phyloP scores from a whole-genome alignment of 2,113 vertebrate genomes.

The Xiphophorus maculatus region DNA sequence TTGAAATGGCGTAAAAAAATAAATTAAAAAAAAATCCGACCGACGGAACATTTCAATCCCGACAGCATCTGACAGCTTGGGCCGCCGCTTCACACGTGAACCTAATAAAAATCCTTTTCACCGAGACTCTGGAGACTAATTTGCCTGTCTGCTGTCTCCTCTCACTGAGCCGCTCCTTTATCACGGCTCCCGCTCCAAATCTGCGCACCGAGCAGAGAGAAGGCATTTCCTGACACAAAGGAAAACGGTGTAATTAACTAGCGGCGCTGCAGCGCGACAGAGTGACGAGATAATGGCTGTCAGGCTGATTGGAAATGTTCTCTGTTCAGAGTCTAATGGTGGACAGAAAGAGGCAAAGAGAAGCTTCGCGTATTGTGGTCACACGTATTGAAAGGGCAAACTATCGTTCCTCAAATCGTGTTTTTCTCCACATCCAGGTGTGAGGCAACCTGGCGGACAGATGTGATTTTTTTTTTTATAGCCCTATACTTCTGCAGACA shows the following conservation, averaged over 20 bases:
- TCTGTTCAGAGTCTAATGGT: conserved; percentile 10
- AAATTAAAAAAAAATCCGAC: background rate
- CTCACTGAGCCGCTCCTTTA: conserved; percentile 43
- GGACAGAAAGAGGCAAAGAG: conserved; percentile 11
- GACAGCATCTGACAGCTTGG: conserved; percentile 55
- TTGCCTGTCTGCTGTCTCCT: conserved; percentile 63
- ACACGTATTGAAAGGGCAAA: background rate
- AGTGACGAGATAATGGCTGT: conserved; percentile 58
- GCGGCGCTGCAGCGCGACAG: conserved; percentile 50
- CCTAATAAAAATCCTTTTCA: conserved; percentile 59
- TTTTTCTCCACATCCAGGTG: conserved; percentile 35
- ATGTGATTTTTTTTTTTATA: conserved; percentile 41
- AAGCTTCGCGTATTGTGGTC: background rate
- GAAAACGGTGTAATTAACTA: conserved; percentile 55
- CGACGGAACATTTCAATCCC: conserved; percentile 44
- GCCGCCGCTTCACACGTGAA: conserved; percentile 65
- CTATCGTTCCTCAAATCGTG: no score
- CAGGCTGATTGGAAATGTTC: conserved; percentile 31
- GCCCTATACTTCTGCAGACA: conserved; percentile 17
- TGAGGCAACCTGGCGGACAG: conserved; percentile 39
- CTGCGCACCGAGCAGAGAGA: background rate
- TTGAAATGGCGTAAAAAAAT: conserved; percentile 26
- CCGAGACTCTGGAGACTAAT: conserved; percentile 60
- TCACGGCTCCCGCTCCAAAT: conserved; percentile 26
- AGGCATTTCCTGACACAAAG: conserved; percentile 41